These are phyloP conservation scores for Erpornis zantholeuca DNA, from an alignment of 2,113 vertebrate genomes.

Conservation along the genomic window DNA sequence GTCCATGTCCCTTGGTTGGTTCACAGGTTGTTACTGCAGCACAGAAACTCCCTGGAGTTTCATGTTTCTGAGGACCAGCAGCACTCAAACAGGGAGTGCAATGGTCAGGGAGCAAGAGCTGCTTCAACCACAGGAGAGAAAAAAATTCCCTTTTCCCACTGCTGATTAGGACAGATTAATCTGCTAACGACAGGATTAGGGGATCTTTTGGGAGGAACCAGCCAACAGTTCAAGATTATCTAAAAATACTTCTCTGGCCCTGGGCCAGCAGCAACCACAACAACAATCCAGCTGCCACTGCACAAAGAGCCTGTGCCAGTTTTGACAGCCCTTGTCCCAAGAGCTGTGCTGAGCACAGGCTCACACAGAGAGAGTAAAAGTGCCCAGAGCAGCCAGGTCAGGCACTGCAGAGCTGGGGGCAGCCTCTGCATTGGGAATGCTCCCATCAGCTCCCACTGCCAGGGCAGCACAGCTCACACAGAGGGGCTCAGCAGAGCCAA, in stretches of 20 bases:
- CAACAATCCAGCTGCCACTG: neutral
- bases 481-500: neutral
- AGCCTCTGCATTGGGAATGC: neutral
- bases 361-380: neutral
- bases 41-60: too few species aligned
- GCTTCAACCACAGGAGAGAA: neutral
- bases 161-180: neutral
- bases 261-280: neutral
- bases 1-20: too few species aligned
- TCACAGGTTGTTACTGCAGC: too few species aligned
- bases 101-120: neutral
- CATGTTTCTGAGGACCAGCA: too few species aligned
- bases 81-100: too few species aligned
- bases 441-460: neutral
- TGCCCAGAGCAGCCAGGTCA: too few species aligned
- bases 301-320: neutral
- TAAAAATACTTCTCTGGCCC: neutral
- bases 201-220: neutral
- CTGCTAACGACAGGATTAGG: neutral
- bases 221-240: slow-evolving; percentile 8
- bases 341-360: neutral
- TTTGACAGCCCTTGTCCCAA: neutral
- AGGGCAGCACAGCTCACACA: neutral
- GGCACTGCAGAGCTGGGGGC: neutral
- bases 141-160: neutral